Evolutionary conservation across 1,140 invertebrate species (phyloP).

Genomic region (Macrosteles quadrilineatus): DNA sequence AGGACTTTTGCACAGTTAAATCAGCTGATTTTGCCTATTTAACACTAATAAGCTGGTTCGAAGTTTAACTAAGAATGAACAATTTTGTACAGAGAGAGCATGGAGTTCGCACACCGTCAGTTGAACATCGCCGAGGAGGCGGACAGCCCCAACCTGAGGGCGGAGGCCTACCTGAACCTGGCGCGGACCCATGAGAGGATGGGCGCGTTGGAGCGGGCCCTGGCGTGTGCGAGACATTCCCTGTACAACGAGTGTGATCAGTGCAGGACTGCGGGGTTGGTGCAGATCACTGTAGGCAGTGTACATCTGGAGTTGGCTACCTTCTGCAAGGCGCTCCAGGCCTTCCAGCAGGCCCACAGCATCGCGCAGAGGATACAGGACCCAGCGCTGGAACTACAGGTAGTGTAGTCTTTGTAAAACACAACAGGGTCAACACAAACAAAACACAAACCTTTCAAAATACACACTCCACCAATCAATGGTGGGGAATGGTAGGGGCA

Average conservation of each 20-base stretch:
- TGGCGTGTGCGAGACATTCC: constrained; percentile 80
- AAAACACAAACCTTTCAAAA: too few relatives aligned
- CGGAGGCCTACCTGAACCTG: constrained; percentile 83
- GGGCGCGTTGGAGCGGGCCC: constrained; percentile 75
- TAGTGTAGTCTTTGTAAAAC: constrained; percentile 50
- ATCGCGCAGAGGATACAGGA: constrained; percentile 79
- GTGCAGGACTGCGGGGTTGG: constrained; percentile 73
- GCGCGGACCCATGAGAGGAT: constrained; percentile 79
- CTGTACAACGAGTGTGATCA: constrained; percentile 84
- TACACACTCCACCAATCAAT: too few relatives aligned
- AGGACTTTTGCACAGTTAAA: too few relatives aligned
- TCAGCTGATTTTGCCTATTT: too few relatives aligned
- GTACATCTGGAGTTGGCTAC: constrained; percentile 82
- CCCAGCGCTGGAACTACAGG: constrained; percentile 71
- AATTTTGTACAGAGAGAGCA: constrained; percentile 72
- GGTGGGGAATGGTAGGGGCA: too few relatives aligned
- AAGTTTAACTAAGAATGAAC: too few relatives aligned
- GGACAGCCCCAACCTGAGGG: constrained; percentile 78
- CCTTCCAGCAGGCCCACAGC: constrained; percentile 78
- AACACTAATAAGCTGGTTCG: too few relatives aligned
- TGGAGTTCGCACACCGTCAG: constrained; percentile 81
- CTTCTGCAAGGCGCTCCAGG: constrained; percentile 82
- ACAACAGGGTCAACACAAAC: too few relatives aligned
- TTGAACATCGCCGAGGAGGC: constrained; percentile 82
- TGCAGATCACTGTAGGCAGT: constrained; percentile 79